Evolutionary conservation across 2,888 invertebrate genomes (phyloP), one percentile per base, ranked within the genome.

Genomic region (Acleris literana): DNA sequence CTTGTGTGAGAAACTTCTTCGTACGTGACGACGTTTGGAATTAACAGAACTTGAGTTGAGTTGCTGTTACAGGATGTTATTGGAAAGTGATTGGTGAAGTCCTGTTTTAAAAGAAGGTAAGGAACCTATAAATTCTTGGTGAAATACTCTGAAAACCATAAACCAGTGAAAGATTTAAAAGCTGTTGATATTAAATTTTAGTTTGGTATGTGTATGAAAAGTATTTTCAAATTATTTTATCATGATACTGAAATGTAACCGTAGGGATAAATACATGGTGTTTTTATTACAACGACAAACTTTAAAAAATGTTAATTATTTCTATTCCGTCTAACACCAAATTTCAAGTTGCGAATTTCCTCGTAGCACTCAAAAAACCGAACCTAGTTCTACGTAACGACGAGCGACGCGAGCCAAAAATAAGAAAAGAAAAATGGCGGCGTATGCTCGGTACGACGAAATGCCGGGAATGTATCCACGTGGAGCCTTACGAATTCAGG

Each of bases 381-480:
- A 29, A 17, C 58, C 60, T 60, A 59, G 59, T 64, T 59, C 64
- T 54, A 22, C 44, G 53, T 64, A 64, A 57, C 57, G 57, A 46
- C 57, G 46, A 46, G 46, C 57, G 82, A 81, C 85, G 83, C 84
- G 84, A 78, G 85, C 84, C 84, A 86, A 84, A 84, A 83, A 83
- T 79, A 81, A 80, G 70, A 79, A 82, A 76, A 79, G 72, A 71
- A 78, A 82, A 72, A 86, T 84, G 85, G 86, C 85, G 79, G 80
- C 81, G 74, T 76, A 72, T 75, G 76, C 74, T 74, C 69, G 75
- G 69, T 74, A 78, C 81, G 80, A 80, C 83, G 82, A 86, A 87
- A 92, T 87, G 88, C 78, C 76, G 83, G 74, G 89, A 90, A 91
- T 90, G 85, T 81, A 83, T 81, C 86, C 88, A 89, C 88, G 87